A percentile compares a stretch with the other conserved stretches of the same genome.
Evolutionary conservation across 35 echinoderm and acorn worm species (phyloP).

Genomic region (Ptychodera flava): DNA sequence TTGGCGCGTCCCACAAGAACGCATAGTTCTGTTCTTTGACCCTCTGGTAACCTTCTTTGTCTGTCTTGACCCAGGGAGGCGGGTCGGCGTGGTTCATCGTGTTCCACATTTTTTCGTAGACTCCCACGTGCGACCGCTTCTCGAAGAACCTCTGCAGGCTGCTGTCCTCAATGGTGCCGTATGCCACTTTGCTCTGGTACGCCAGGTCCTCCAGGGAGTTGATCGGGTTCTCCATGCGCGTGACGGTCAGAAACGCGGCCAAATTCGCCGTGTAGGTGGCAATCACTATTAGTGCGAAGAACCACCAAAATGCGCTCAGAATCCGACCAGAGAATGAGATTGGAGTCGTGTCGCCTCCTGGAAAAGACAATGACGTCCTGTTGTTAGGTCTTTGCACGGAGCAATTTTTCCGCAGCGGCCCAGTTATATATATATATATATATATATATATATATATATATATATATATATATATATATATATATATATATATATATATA

Average conservation of each 20-base stretch:
- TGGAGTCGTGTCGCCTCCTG: constrained; percentile 88
- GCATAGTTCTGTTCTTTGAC: constrained; percentile 76
- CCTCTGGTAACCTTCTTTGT: constrained; percentile 56
- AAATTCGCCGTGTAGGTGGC: constrained; percentile 96
- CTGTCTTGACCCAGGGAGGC: constrained; percentile 62
- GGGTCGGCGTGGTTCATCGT: constrained; percentile 46
- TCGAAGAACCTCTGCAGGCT: constrained; percentile 81
- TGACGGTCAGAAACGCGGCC: constrained; percentile 93
- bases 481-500: no score
- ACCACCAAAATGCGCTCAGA: constrained; percentile 98
- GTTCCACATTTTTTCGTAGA: constrained; percentile 74
- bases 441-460: no score
- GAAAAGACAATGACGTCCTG: constrained; percentile 11
- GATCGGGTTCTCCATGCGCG: constrained; percentile 94
- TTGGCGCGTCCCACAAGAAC: constrained; percentile 97
- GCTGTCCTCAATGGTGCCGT: constrained; percentile 89
- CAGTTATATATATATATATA: no score
- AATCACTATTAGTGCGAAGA: constrained; percentile 91
- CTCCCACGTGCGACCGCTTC: constrained; percentile 58
- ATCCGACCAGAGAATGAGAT: constrained; percentile 89
- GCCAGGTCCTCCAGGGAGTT: constrained; percentile 88
- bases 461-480: no score
- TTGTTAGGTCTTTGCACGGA: no score
- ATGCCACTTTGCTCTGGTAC: constrained; percentile 62
- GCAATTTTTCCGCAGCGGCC: no score